These are phyloP conservation scores for Patella vulgata DNA, from an alignment of 1,140 invertebrate genomes.

Conservation along the genomic window DNA sequence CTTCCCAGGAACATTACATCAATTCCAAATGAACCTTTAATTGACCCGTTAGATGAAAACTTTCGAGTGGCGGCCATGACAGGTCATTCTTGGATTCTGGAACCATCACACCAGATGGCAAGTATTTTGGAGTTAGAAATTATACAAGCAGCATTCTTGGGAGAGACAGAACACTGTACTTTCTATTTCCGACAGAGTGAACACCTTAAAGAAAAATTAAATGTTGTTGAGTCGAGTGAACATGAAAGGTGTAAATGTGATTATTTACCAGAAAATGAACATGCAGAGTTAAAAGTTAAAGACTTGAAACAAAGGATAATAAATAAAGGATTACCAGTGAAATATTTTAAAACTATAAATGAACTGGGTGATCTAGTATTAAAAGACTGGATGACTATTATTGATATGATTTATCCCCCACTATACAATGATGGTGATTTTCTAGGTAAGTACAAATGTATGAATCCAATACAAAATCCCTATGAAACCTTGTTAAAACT, in stretches of 20 bases:
- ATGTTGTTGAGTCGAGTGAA: conserved; percentile 36
- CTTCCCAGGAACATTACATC: conserved; percentile 31
- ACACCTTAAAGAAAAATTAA: conserved; percentile 54
- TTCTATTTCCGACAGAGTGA: conserved; percentile 64
- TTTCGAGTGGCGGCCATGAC: conserved; percentile 51
- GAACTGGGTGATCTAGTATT: conserved; percentile 57
- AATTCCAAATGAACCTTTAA: conserved; percentile 30
- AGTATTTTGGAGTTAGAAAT: conserved; percentile 64
- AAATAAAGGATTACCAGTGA: conserved; percentile 61
- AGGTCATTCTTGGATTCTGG: conserved; percentile 57
- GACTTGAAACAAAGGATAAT: conserved; percentile 61
- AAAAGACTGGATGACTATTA: conserved; percentile 59
- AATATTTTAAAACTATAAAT: conserved; percentile 56
- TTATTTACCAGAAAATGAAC: conserved; percentile 50
- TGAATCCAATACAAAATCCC: conserved; percentile 8
- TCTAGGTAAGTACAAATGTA: conserved; percentile 32
- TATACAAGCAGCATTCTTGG: conserved; percentile 56
- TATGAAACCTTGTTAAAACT: conserved; percentile 1
- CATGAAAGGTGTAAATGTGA: conserved; percentile 11
- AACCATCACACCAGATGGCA: conserved; percentile 42
- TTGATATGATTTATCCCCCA: conserved; percentile 55
- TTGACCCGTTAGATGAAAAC: conserved; percentile 59
- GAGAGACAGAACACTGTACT: conserved; percentile 44
- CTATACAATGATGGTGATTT: conserved; percentile 24
- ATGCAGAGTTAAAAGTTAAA: conserved; percentile 52